Percentiles rank a stretch among this genome's conserved stretches.
phyloP scores from a whole-genome alignment of 2,888 invertebrate species.

The Agrilus mali region DNA sequence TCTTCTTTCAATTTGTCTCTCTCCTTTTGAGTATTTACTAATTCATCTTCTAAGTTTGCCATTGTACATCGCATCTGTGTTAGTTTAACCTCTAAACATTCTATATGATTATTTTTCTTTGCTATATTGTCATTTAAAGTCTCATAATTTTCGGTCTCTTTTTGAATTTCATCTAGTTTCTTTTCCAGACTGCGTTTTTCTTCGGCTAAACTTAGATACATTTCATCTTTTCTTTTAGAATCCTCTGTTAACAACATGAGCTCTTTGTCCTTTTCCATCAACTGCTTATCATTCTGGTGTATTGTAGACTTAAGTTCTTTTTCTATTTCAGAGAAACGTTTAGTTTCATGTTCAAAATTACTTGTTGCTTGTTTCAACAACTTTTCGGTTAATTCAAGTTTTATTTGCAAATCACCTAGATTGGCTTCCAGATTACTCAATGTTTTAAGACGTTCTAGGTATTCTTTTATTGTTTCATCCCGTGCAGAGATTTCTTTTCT shows the following conservation, averaged over 20 bases:
- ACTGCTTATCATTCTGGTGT: slow-evolving; percentile 42
- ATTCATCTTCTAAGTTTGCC: slow-evolving; percentile 20
- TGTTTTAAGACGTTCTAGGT: slow-evolving; percentile 42
- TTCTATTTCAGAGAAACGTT: slow-evolving; percentile 39
- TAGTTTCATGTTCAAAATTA: slow-evolving; percentile 39
- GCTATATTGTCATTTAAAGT: slow-evolving; percentile 40
- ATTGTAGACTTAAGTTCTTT: slow-evolving; percentile 41
- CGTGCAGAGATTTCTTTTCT: slow-evolving; percentile 47
- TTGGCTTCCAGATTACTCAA: slow-evolving; percentile 38
- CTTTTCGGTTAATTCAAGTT: slow-evolving; percentile 42
- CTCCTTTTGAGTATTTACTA: slow-evolving; percentile 1
- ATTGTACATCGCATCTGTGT: slow-evolving; percentile 16
- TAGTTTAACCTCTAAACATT: slow-evolving; percentile 36
- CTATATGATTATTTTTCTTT: slow-evolving; percentile 39
- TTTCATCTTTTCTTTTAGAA: slow-evolving; percentile 42
- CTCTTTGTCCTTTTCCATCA: slow-evolving; percentile 41
- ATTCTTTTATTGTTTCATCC: slow-evolving; percentile 41
- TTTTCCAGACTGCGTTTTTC: slow-evolving; percentile 43
- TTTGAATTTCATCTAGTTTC: slow-evolving; percentile 38
- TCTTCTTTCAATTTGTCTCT: slow-evolving; percentile 36
- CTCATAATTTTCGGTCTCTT: slow-evolving; percentile 36
- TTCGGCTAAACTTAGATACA: slow-evolving; percentile 43
- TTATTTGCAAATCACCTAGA: slow-evolving; percentile 41
- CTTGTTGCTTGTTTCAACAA: slow-evolving; percentile 37
- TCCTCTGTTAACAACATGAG: slow-evolving; percentile 43